phyloP scores from a whole-genome alignment of 37 sponge, comb jelly and placozoan genomes.

The Dysidea cf. avara region DNA sequence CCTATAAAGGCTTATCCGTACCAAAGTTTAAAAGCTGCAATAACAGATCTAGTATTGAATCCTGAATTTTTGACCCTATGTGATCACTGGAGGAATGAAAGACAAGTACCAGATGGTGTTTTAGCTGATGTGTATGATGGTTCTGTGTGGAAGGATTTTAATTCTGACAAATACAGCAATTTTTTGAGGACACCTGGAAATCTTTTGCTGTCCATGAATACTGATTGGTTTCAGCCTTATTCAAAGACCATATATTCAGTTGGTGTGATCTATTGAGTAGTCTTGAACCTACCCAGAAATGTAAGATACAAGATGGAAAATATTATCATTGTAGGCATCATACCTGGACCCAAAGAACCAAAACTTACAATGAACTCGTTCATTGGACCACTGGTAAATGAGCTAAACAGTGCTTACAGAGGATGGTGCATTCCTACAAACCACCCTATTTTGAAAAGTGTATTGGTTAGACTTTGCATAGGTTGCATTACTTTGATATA shows the following conservation, averaged over 20 bases:
- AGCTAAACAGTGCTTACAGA: conserved; percentile 7
- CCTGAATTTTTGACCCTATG: conserved; percentile 26
- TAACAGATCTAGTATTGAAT: conserved; percentile 8
- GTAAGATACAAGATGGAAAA: conserved; percentile 41
- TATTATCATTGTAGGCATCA: conserved; percentile 47
- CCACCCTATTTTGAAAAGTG: background rate
- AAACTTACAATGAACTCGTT: conserved; percentile 51
- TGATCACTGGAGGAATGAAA: conserved; percentile 34
- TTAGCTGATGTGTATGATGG: conserved; percentile 63
- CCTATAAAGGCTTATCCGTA: conserved; percentile 52
- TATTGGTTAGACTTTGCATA: background rate
- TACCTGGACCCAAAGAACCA: conserved; percentile 61
- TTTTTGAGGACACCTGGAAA: conserved; percentile 34
- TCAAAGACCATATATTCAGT: conserved; percentile 47
- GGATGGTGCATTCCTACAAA: background rate
- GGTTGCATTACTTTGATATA: conserved; percentile 51
- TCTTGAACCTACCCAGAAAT: conserved; percentile 54
- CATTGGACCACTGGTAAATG: conserved; percentile 47
- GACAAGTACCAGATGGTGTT: background rate
- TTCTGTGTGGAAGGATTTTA: conserved; percentile 40
- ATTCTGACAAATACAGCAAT: background rate
- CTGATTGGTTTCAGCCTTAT: conserved; percentile 52
- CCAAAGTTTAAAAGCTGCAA: conserved; percentile 6
- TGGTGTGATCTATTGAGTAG: conserved; percentile 56
- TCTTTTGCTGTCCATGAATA: conserved; percentile 47